Percentiles rank a stretch among this genome's conserved stretches.
Conservation (phyloP, 2,797 vertebrate species). For the Ambastaia sidthimunki region DNA sequence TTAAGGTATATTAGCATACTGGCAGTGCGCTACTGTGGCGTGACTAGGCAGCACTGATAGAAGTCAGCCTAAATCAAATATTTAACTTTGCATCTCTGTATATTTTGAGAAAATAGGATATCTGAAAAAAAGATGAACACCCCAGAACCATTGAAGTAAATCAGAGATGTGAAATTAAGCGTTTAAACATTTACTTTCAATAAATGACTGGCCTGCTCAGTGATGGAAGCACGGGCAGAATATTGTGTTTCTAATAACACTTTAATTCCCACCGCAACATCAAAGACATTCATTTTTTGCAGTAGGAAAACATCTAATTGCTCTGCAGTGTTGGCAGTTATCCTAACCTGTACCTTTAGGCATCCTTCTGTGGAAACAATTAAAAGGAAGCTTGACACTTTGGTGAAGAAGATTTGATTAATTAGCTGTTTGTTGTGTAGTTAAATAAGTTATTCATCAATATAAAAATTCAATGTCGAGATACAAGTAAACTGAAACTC, state of each 20-base stretch:
- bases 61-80: neutral
- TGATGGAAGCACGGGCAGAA: neutral
- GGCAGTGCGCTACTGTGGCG: neutral
- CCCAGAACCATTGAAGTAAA: neutral
- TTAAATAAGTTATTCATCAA: slow-evolving; percentile 17
- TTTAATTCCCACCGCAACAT: neutral
- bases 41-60: neutral
- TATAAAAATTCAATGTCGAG: slow-evolving; percentile 7
- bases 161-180: neutral
- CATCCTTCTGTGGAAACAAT: neutral
- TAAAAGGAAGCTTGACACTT: neutral
- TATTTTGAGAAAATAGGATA: neutral
- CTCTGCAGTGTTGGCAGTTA: neutral
- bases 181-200: slow-evolving; percentile 24
- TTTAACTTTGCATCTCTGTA: neutral
- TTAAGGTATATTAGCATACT: neutral
- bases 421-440: neutral
- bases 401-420: neutral
- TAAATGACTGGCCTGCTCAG: neutral
- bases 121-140: neutral
- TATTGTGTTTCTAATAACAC: slow-evolving; percentile 4
- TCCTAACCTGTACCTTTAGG: slow-evolving; percentile 14
- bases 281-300: neutral
- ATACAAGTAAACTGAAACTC: slow-evolving; percentile 20
- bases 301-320: slow-evolving; percentile 11